Evolutionary conservation across 2,797 vertebrate species (phyloP), one percentile per base, ranked within the genome.

Genomic region (Poecilia gillii): DNA sequence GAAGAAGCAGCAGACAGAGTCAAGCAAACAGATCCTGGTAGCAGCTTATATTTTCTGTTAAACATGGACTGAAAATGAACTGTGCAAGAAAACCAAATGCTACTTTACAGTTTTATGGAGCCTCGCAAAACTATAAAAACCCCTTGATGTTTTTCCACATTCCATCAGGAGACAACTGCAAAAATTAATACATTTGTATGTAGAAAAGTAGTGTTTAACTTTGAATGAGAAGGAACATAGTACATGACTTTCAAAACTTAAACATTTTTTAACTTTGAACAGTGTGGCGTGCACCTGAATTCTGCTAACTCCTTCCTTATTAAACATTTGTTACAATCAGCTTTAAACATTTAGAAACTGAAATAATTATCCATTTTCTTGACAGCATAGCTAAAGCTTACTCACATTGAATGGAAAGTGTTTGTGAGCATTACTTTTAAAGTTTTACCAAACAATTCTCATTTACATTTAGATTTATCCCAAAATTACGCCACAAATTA

Each of bases 41-140:
- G 39, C 70, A 53, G 12, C 53, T 31, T 57, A 33, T 43, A 76
- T 51, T 25, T 4, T 55, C 9, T 2, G 49, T 81, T 57, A 20
- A 73, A 64, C 45, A n/a, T 70, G 49, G n/a, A 51, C 73, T 84
- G 51, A 81, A 79, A n/a, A 47, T 72, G 41, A 87, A 78, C 76
- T 73, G 64, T 39, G 55, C 47, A 43, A 66, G 25, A 73, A 41
- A 62, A 51, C 77, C 13, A 59, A 86, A 81, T 83, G 77, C 16
- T 81, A 72, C 12, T 23, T 74, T 33, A 51, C 25, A n/a, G 43
- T 64, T 53, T 25, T 39, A 70, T 20, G 16, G 13, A n/a, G 41
- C 25, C 25, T 71, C 46, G 41, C 68, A 71, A 71, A 71, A 46
- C 43, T 45, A 28, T 45, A 6, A 71, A 28, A 8, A 45, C 25